Percentiles rank a stretch among this genome's conserved stretches.
phyloP scores from a whole-genome alignment of 1,140 invertebrate genomes.

The Harpegnathos saltator region DNA sequence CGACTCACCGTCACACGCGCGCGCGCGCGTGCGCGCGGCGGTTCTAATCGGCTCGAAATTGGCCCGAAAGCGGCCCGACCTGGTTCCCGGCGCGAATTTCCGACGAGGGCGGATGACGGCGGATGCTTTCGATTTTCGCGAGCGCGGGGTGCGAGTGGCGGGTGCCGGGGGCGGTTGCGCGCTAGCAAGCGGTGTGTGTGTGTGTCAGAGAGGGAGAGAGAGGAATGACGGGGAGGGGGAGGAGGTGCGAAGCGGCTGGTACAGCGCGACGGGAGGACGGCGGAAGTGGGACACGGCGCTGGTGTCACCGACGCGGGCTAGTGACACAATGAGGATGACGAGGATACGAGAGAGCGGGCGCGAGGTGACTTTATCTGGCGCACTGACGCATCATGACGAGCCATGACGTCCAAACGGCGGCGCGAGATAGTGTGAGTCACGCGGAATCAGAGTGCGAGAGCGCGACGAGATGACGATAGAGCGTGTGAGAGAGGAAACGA shows the following conservation, averaged over 20 bases:
- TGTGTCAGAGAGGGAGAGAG: conserved; percentile 53
- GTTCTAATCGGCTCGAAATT: conserved; percentile 53
- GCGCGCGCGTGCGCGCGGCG: neutral
- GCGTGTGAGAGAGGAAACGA: conserved; percentile 1
- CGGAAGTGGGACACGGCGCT: conserved; percentile 65
- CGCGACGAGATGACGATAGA: conserved; percentile 30
- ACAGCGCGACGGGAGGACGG: conserved; percentile 1
- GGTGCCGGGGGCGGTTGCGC: neutral
- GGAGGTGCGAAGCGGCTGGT: conserved; percentile 1
- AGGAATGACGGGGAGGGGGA: conserved; percentile 20
- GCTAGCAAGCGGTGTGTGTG: conserved; percentile 59
- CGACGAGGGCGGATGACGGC: conserved; percentile 2
- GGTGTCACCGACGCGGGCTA: conserved; percentile 62
- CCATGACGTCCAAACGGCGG: conserved; percentile 61
- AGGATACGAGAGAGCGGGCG: conserved; percentile 59
- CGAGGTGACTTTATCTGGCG: conserved; percentile 75
- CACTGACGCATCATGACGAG: conserved; percentile 76
- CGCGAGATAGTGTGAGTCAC: conserved; percentile 70
- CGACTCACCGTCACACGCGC: too few relatives aligned
- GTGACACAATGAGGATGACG: conserved; percentile 72
- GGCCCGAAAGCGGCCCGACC: conserved; percentile 51
- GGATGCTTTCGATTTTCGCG: conserved; percentile 58
- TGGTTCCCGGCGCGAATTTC: conserved; percentile 56
- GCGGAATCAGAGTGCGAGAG: conserved; percentile 41
- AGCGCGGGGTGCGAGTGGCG: neutral